These are phyloP conservation scores for Chaetodon auriga DNA, from an alignment of 2,113 vertebrate species.

Conservation along the genomic window DNA sequence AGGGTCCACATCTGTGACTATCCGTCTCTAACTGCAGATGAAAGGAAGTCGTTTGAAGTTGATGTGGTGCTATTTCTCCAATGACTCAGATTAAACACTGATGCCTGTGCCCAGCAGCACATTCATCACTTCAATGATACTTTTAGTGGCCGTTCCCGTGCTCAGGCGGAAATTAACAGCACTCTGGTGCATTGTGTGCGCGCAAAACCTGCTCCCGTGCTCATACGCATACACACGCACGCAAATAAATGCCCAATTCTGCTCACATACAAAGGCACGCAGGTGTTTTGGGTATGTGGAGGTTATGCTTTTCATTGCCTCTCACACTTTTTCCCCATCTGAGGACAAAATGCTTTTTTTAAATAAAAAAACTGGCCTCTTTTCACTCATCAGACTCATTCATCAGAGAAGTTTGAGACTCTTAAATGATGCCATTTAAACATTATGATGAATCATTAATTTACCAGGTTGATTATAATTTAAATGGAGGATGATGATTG, in stretches of 20 bases:
- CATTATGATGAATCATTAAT: conserved; percentile 59
- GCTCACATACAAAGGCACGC: conserved; percentile 23
- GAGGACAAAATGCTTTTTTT: conserved; percentile 15
- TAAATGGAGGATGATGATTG: conserved; percentile 53
- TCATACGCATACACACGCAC: background rate
- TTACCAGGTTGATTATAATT: conserved; percentile 57
- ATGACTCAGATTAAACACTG: conserved; percentile 80
- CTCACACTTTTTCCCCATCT: conserved; percentile 10
- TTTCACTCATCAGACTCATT: conserved; percentile 45
- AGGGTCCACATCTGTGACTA: conserved; percentile 64
- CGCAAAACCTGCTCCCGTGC: conserved; percentile 23
- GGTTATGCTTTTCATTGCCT: background rate
- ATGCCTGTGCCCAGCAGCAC: conserved; percentile 66
- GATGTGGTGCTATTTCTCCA: conserved; percentile 76
- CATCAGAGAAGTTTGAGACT: conserved; percentile 45
- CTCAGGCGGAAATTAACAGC: conserved; percentile 78
- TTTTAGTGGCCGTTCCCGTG: conserved; percentile 74
- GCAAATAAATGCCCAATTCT: conserved; percentile 8
- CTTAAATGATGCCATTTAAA: conserved; percentile 61
- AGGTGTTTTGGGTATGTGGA: conserved; percentile 31
- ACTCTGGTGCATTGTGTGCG: conserved; percentile 65
- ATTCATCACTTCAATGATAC: conserved; percentile 80
- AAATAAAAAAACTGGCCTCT: background rate
- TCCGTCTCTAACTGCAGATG: conserved; percentile 64
- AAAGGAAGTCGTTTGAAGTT: conserved; percentile 76